These are phyloP conservation scores for Trialeurodes vaporariorum DNA, from an alignment of 1,140 invertebrate genomes.

Conservation along the genomic window DNA sequence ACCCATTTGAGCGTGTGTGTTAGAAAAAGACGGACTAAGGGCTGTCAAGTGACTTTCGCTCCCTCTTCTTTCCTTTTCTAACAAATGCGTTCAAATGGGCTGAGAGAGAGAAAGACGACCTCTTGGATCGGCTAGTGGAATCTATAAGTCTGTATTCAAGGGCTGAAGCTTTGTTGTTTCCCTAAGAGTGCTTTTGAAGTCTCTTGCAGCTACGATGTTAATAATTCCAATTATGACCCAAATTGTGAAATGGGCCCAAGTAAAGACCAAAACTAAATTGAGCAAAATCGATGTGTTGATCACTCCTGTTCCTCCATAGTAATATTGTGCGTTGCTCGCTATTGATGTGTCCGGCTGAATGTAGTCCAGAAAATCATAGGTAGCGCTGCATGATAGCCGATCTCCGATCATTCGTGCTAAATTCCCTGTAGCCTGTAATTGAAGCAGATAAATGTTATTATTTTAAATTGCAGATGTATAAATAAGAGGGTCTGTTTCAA, in stretches of 20 bases:
- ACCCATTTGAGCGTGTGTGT: no score
- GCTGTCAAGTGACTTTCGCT: no score
- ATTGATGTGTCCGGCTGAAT: slow-evolving; percentile 44
- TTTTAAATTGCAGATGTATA: no score
- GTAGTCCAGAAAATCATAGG: slow-evolving; percentile 63
- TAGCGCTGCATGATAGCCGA: slow-evolving; percentile 47
- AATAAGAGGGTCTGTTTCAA: no score
- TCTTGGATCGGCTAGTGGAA: no score
- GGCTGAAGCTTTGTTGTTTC: neutral
- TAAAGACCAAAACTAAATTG: neutral
- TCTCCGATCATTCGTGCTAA: slow-evolving; percentile 47
- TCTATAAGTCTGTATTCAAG: neutral
- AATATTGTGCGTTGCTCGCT: slow-evolving; percentile 19
- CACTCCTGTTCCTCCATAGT: neutral
- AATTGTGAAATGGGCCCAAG: neutral
- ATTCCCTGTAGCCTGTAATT: slow-evolving; percentile 39
- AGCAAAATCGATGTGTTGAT: neutral
- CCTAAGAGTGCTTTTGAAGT: neutral
- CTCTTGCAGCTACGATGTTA: neutral
- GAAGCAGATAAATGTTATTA: no score
- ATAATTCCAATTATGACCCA: neutral
- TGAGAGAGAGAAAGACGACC: no score
- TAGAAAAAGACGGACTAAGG: no score
- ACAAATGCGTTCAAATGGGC: no score
- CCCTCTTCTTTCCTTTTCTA: no score